Evolutionary conservation across 2,888 invertebrate genomes (phyloP).

Genomic region (Limnephilus rhombicus): DNA sequence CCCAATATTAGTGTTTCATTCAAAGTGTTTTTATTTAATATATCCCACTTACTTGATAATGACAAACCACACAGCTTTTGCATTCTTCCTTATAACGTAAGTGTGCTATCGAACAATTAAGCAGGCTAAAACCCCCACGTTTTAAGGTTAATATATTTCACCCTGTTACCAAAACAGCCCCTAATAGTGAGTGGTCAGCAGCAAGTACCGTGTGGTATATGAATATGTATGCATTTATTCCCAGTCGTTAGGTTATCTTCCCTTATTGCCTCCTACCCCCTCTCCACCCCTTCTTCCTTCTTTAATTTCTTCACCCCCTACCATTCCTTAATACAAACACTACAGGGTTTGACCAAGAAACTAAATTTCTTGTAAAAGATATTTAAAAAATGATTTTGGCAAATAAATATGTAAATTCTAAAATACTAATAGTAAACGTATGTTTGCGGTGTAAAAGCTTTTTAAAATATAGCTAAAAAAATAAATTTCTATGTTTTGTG

Average conservation of each 20-base stretch:
- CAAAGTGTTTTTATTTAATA: not conserved
- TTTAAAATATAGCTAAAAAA: too few relatives aligned
- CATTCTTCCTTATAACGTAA: not conserved
- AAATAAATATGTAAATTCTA: not conserved
- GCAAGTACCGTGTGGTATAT: constrained; percentile 30
- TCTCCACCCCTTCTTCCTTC: not conserved
- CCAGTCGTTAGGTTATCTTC: constrained; percentile 57
- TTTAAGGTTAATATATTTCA: not conserved
- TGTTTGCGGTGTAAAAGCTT: too few relatives aligned
- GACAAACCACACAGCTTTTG: not conserved
- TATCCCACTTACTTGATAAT: not conserved
- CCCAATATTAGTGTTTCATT: not conserved
- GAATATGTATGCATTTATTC: constrained; percentile 59
- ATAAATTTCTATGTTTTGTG: too few relatives aligned
- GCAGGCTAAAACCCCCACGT: not conserved
- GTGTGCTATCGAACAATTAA: not conserved
- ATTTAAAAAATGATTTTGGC: not conserved
- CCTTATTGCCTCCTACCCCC: constrained; percentile 49
- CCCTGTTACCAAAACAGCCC: not conserved
- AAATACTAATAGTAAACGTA: not conserved
- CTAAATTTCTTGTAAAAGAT: not conserved
- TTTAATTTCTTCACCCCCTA: constrained; percentile 47
- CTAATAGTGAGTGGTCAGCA: not conserved
- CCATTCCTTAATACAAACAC: constrained; percentile 29
- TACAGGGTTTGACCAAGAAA: not conserved